phyloP scores from a whole-genome alignment of 2,888 invertebrate genomes.

The Matsumyia berberina region DNA sequence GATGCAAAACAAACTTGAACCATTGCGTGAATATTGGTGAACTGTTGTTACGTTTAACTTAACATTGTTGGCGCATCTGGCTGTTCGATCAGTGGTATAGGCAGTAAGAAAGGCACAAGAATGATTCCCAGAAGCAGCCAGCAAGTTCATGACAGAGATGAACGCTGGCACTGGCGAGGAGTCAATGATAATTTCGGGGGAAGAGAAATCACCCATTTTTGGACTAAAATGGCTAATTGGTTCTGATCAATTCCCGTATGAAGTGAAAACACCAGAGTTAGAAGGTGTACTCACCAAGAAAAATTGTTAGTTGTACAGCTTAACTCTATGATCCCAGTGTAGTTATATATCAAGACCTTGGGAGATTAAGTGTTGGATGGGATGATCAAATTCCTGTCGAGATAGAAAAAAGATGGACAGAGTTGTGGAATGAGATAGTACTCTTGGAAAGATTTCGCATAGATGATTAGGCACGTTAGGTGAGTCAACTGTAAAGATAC shows the following conservation, averaged over 20 bases:
- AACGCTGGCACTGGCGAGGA: conserved; percentile 34
- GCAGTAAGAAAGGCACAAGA: conserved; percentile 13
- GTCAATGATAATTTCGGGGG: neutral
- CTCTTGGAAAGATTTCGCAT: conserved; percentile 23
- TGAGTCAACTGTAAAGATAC: conserved; percentile 4
- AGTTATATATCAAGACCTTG: conserved; percentile 29
- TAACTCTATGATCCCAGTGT: conserved; percentile 45
- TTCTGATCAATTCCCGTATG: too few relatives aligned
- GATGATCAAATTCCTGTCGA: conserved; percentile 27
- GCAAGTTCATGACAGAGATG: conserved; percentile 43
- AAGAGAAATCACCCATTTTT: too few relatives aligned
- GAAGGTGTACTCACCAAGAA: neutral
- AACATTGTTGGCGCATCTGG: conserved; percentile 38
- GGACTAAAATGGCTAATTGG: neutral
- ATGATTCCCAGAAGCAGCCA: conserved; percentile 17
- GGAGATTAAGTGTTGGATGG: conserved; percentile 21
- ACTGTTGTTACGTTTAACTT: conserved; percentile 44
- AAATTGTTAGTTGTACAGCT: conserved; percentile 25
- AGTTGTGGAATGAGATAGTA: conserved; percentile 17
- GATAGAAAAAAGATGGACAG: conserved; percentile 32
- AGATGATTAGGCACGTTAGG: conserved; percentile 20
- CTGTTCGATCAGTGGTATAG: conserved; percentile 23
- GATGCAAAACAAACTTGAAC: conserved; percentile 10
- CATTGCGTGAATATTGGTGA: conserved; percentile 40
- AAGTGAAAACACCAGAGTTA: too few relatives aligned